These are phyloP conservation scores for Saimiri boliviensis DNA, from an alignment of 2,113 vertebrate genomes.

Conservation along the genomic window DNA sequence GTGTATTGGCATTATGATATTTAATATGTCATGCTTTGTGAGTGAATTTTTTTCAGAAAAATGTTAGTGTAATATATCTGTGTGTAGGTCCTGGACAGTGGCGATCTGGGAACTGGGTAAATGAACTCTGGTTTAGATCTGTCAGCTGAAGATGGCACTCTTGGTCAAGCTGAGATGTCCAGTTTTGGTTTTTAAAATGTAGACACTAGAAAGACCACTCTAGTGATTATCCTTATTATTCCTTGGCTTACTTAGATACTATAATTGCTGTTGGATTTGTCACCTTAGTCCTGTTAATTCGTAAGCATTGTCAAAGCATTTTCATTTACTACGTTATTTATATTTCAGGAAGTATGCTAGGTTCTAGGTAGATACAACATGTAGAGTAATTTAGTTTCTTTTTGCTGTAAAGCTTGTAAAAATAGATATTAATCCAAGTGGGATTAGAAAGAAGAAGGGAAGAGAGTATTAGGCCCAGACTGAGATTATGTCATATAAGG, in stretches of 20 bases:
- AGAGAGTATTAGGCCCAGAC: not conserved
- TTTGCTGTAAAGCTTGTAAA: not conserved
- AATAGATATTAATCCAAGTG: not conserved
- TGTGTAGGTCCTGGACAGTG: not conserved
- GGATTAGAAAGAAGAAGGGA: not conserved
- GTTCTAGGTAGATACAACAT: not conserved
- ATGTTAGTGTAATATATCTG: not conserved
- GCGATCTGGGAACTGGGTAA: not conserved
- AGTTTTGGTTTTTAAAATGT: not conserved
- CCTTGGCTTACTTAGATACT: constrained; percentile 15
- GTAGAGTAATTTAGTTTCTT: not conserved
- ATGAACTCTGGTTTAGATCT: not conserved
- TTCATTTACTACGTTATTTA: not conserved
- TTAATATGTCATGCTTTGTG: not conserved
- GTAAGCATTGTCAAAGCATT: constrained; percentile 26
- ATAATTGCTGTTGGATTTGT: not conserved
- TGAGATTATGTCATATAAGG: not conserved
- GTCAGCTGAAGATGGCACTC: not conserved
- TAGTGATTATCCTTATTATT: not conserved
- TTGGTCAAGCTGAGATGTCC: not conserved
- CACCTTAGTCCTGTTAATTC: not conserved
- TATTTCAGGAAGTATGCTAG: not conserved
- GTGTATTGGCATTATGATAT: not conserved
- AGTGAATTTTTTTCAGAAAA: not conserved
- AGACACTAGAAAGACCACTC: not conserved